Evolutionary conservation across 2,113 vertebrate genomes (phyloP), one percentile per base, ranked within the genome.

Genomic region (Notothenia coriiceps): DNA sequence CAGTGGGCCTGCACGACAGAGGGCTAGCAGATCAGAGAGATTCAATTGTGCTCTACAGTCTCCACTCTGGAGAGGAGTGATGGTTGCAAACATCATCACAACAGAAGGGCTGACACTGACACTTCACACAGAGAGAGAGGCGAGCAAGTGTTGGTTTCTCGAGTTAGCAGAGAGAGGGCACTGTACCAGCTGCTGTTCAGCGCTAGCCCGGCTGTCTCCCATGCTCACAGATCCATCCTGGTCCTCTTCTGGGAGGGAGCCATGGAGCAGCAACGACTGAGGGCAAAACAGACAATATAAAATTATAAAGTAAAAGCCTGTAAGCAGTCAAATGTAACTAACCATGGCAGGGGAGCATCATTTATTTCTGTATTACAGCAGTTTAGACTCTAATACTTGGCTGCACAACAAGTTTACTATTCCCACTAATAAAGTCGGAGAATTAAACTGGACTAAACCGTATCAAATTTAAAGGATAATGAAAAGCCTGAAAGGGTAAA

Each of bases 191-290:
- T 99, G 98, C 85, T 99, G 97, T 61, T 99, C 97, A 0, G 96
- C 90, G 79, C 95, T 96, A 20, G 94, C 94, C 76, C 96, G 95
- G 71, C 64, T 95, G 64, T 98, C 97, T 68, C 92, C 94, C 14
- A 97, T 96, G 69, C 94, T 95, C 91, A 96, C 91, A 6, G 96
- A 94, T 4, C 94, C 95, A 52, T 96, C 96, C 89, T 98, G 97
- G 86, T 99, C 97, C 20, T 99, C 97, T 87, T 99, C 98, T 1
- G 98, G 98, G 80, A 99, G 94, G 46, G 96, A 98, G 2, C 98
- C 98, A 8, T 96, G 96, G 79, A 99, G 96, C 78, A 99, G 84
- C 90, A 99, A 89, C 80, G 97, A 96, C 98, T 99, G 82, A 44
- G n/a, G 61, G 72, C 20, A 70, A 25, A 81, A 43, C 13, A 47